phyloP scores from a whole-genome alignment of 2,797 vertebrate species.

The Acrocephalus scirpaceus region DNA sequence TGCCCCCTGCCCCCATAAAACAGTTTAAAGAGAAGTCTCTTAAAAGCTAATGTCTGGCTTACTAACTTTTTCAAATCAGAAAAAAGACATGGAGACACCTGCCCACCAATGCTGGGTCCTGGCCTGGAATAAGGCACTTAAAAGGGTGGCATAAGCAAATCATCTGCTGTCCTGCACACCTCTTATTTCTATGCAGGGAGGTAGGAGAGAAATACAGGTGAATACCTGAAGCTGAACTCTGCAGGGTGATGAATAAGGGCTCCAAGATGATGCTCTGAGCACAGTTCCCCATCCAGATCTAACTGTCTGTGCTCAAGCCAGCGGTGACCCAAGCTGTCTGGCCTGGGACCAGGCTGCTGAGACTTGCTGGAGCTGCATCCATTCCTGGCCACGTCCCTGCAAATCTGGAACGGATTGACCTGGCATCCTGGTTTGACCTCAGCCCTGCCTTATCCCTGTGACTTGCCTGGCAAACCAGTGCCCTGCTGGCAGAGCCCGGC shows the following conservation, averaged over 20 bases:
- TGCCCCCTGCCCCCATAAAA: background rate
- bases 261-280: background rate
- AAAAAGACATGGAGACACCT: background rate
- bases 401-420: background rate
- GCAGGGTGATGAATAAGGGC: background rate
- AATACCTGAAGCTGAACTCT: background rate
- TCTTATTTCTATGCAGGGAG: background rate
- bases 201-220: background rate
- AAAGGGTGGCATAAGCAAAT: background rate
- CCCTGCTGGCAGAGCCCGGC: background rate
- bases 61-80: background rate
- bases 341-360: background rate
- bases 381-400: fast-evolving
- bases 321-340: background rate
- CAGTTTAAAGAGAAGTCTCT: background rate
- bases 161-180: background rate
- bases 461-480: background rate
- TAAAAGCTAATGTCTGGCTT: background rate
- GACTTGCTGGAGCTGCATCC: background rate
- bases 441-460: background rate
- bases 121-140: background rate
- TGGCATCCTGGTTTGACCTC: background rate
- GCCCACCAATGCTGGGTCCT: background rate
- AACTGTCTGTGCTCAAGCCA: background rate
- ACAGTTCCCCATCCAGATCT: background rate